These are phyloP conservation scores for Panagrolaimus sp. DNA, from an alignment of 1,140 invertebrate species.

Conservation along the genomic window DNA sequence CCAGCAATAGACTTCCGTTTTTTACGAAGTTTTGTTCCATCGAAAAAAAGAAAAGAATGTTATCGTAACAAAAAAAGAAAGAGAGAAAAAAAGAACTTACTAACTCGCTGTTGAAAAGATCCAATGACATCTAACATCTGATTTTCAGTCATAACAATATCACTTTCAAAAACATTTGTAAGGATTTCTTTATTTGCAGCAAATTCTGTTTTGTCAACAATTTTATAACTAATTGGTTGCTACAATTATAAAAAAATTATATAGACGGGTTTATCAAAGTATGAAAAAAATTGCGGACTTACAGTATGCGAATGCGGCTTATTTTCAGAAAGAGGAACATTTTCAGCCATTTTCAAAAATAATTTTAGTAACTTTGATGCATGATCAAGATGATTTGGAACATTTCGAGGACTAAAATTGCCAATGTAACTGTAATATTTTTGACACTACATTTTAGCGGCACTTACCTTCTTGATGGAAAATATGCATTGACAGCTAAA, in stretches of 20 bases:
- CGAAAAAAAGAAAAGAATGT: constrained; percentile 34
- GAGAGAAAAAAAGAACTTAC: not conserved
- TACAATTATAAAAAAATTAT: not conserved
- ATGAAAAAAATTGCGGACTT: not conserved
- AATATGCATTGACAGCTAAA: too few species aligned
- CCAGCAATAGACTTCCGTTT: constrained; percentile 56
- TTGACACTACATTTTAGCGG: too few species aligned
- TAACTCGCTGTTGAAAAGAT: constrained; percentile 36
- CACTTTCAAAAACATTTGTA: constrained; percentile 42
- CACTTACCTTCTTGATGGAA: too few species aligned
- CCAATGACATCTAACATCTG: constrained; percentile 19
- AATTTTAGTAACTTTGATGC: not conserved
- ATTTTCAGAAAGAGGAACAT: not conserved
- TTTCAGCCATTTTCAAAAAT: constrained; percentile 8
- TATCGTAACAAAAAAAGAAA: not conserved
- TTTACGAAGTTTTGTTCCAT: constrained; percentile 22
- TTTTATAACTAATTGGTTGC: constrained; percentile 1
- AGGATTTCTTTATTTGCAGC: constrained; percentile 42
- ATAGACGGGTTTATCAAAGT: too few species aligned
- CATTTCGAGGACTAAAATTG: too few species aligned
- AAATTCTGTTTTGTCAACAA: constrained; percentile 2
- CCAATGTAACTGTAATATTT: too few species aligned
- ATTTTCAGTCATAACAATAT: constrained; percentile 38
- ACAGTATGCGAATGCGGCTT: not conserved
- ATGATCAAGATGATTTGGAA: not conserved